A percentile compares a stretch with the other conserved stretches of the same genome.
These are phyloP conservation scores for Sminthurides aquaticus DNA, from an alignment of 2,888 invertebrate genomes.

Conservation along the genomic window DNA sequence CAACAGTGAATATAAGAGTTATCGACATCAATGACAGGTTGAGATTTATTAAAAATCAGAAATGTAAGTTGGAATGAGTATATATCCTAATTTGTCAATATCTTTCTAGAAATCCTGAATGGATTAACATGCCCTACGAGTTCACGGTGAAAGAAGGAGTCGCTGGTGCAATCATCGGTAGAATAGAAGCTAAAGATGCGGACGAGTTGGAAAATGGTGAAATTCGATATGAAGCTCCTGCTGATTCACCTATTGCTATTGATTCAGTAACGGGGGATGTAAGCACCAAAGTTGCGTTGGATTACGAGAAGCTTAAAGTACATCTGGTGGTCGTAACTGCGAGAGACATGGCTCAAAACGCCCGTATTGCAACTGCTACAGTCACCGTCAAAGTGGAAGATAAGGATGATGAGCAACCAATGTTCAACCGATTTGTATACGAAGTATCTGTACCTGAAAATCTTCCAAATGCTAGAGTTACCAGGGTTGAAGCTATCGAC, in stretches of 20 bases:
- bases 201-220: constrained; percentile 79
- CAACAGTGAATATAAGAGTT: constrained; percentile 78
- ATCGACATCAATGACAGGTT: constrained; percentile 84
- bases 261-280: constrained; percentile 67
- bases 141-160: constrained; percentile 52
- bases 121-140: constrained; percentile 68
- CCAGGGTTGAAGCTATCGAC: constrained; percentile 73
- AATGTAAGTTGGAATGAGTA: not conserved
- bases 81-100: not conserved
- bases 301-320: constrained; percentile 74
- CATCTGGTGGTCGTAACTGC: constrained; percentile 69
- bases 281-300: constrained; percentile 63
- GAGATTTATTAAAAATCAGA: not conserved
- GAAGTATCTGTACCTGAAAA: constrained; percentile 80
- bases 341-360: constrained; percentile 76
- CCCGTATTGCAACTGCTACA: constrained; percentile 75
- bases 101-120: constrained; percentile 65
- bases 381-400: constrained; percentile 74
- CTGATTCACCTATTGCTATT: constrained; percentile 69
- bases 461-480: constrained; percentile 65
- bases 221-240: constrained; percentile 70
- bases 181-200: constrained; percentile 74
- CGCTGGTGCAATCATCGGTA: constrained; percentile 57
- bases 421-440: constrained; percentile 64
- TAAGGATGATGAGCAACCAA: constrained; percentile 72